Conservation (phyloP, 2,888 invertebrate genomes). For the Apamea epomidion region DNA sequence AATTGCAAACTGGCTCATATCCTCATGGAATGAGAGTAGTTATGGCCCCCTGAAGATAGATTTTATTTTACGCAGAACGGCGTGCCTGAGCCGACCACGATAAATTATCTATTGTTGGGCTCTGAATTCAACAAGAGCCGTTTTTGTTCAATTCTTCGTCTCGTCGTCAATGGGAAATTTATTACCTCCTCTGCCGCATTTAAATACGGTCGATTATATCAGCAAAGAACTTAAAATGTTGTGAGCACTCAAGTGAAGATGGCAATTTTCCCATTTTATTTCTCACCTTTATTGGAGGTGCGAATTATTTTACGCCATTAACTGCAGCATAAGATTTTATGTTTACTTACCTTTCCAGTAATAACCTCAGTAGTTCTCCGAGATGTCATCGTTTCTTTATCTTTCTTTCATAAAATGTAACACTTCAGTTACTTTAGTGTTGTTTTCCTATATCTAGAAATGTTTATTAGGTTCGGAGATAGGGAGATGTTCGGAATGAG, state of each 20-base stretch:
- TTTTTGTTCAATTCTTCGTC: conserved; percentile 90
- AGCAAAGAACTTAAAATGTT: conserved; percentile 81
- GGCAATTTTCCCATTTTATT: conserved; percentile 81
- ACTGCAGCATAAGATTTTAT: conserved; percentile 42
- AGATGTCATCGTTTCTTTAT: conserved; percentile 10
- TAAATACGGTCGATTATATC: conserved; percentile 88
- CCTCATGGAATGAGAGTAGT: conserved; percentile 61
- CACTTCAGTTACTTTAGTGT: conserved; percentile 42
- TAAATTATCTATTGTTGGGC: conserved; percentile 89
- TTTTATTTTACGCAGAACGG: conserved; percentile 80
- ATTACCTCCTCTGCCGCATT: conserved; percentile 87
- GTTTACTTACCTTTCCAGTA: conserved; percentile 14
- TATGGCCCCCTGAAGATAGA: conserved; percentile 71
- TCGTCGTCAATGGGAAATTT: conserved; percentile 89
- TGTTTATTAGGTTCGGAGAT: conserved; percentile 54
- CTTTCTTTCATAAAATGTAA: conserved; percentile 48
- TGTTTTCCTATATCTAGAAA: conserved; percentile 54
- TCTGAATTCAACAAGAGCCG: conserved; percentile 86
- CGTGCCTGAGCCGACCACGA: conserved; percentile 82
- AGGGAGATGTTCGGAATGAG: conserved; percentile 50
- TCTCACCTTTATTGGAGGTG: conserved; percentile 70
- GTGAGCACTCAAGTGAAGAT: conserved; percentile 79
- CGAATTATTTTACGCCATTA: conserved; percentile 72
- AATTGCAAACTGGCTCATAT: conserved; percentile 60
- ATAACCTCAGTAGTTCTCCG: conserved; percentile 14